phyloP scores from a whole-genome alignment of 1,140 invertebrate species.

The Drosophila repleta region DNA sequence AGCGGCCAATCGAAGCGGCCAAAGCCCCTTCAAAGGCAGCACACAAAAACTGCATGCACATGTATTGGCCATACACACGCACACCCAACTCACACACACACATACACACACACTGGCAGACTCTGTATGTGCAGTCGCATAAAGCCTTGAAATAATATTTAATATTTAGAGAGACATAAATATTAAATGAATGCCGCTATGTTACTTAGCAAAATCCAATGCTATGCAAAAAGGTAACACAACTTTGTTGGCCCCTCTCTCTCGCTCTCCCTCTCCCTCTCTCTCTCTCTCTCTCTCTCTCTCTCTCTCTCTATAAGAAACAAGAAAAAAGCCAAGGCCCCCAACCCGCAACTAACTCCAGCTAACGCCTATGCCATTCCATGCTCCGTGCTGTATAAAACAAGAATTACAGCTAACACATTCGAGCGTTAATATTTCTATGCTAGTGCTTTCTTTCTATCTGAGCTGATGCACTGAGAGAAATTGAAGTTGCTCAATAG shows the following conservation, averaged over 20 bases:
- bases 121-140: constrained; percentile 44
- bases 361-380: background rate
- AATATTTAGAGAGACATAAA: constrained; percentile 84
- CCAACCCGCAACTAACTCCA: background rate
- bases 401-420: constrained; percentile 78
- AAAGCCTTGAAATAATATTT: constrained; percentile 84
- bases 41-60: constrained; percentile 36
- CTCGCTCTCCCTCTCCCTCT: background rate
- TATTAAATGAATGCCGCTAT: constrained; percentile 82
- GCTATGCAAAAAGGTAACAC: constrained; percentile 79
- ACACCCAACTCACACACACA: constrained; percentile 21
- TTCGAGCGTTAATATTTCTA: constrained; percentile 67
- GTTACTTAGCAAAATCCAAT: constrained; percentile 78
- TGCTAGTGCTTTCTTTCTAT: constrained; percentile 26
- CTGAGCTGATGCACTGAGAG: constrained; percentile 5
- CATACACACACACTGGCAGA: constrained; percentile 38
- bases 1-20: constrained; percentile 58
- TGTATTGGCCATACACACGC: constrained; percentile 12
- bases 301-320: background rate
- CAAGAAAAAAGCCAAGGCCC: background rate
- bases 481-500: background rate
- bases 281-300: background rate
- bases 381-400: constrained; percentile 39
- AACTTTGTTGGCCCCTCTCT: constrained; percentile 36
- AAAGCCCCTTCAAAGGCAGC: constrained; percentile 29